Base-by-base conservation (phyloP, 2,888 invertebrate genomes). In the Eueremaeus valkanovi region DNA sequence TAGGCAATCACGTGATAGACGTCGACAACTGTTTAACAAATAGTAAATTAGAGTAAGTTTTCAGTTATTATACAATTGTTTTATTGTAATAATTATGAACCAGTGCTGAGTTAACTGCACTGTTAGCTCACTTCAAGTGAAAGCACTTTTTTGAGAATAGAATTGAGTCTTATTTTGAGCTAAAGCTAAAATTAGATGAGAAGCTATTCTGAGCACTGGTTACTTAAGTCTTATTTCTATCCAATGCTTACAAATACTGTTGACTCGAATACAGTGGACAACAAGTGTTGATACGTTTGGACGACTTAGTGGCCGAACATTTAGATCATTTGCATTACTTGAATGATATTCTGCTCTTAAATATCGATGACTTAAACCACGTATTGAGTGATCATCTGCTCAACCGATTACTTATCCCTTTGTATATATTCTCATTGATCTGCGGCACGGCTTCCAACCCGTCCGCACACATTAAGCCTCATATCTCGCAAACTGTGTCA, bases 291-390 rank as follows among this genome's bases (percentile, higher is more conserved):
- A 76, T 77, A 27, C 90, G 93, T 82, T 86, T 99, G 72, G 90
- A 95, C 16, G 96, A 96, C 84, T 85, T 98, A 78, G 95, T 98
- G 1, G 97, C 96, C 0, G 97, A 97, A 84, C 97, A 98, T 84
- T 85, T 98, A 79, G 98, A 99, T 84, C 95, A 98, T 83, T 87
- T 98, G 18, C 97, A 98, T 85, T 98, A 98, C 83, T 87, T 98
- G 75, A 98, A 97, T 83, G 98, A 98, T 83, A 98, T 98, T 80
- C 87, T 99, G 27, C 90, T 92, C 81, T 87, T 98, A 76, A 90
- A 93, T 83, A 95, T 97, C 80, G 90, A 91, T 73, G 92, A 93
- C 82, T 86, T 98, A 74, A 98, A 97, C 84, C 92, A 93, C 81
- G 95, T 97, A 68, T 85, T 98, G 75, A 92, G 94, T 0, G 95